Evolutionary conservation across 1,140 invertebrate genomes (phyloP), one percentile per base, ranked within the genome.

Genomic region (Megathymus violae): DNA sequence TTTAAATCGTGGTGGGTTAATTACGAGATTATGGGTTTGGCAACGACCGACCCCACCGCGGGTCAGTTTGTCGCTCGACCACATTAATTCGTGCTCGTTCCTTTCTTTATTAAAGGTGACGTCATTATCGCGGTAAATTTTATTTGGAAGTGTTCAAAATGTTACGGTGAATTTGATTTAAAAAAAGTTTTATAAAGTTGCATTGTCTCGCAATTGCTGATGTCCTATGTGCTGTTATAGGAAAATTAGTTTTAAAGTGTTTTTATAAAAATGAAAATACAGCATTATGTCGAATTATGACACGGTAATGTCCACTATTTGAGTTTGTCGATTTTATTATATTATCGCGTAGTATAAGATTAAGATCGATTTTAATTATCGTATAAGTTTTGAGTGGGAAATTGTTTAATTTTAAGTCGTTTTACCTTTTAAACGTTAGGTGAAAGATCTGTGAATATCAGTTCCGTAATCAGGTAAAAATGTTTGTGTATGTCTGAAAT

Each of bases 51-150:
- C 71, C 73, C 76, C n/a, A n/a, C 48, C 64, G 71, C 65, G 69
- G 78, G 80, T 75, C 79, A 77, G 68, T 78, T 76, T 75, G 80
- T 80, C 75, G 77, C 65, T 71, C 74, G 69, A 79, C 70, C 78
- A 76, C 73, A 83, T 81, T 78, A 83, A 85, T 86, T 80, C 77
- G 75, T 80, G 77, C 69, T 69, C 61, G 64, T 81, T 79, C 66
- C 73, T 80, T 85, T 89, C 76, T 82, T n/a, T n/a, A n/a, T 80
- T 84, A 81, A 87, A 86, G 82, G 83, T 88, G 87, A 89, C 87
- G 85, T 89, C 87, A 89, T 71, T 78, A 64, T 62, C 74, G 74
- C 76, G 80, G 72, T 76, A 75, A 75, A 78, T 75, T 74, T 38
- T 48, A 48, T 52, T 40, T 40, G 31, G 13, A 51, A 48, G 51